Evolutionary conservation across 2,888 invertebrate species (phyloP).

Genomic region (Dorcus parallelipipedus): DNA sequence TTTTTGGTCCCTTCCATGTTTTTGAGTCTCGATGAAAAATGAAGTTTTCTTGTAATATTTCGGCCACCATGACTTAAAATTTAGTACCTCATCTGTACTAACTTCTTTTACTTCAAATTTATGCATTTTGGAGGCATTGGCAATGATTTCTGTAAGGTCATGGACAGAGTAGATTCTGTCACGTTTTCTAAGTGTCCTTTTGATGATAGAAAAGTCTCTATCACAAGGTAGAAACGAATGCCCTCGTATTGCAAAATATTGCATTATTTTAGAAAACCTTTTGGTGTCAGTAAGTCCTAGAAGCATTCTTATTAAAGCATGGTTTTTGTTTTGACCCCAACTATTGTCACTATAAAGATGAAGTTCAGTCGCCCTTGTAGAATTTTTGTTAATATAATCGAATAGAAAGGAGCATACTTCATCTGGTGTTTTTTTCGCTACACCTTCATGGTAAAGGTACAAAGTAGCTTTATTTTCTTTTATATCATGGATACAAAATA

Average conservation of each 20-base stretch:
- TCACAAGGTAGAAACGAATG: conserved; percentile 25
- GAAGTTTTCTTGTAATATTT: not conserved
- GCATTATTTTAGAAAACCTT: conserved; percentile 17
- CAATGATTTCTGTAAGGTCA: not conserved
- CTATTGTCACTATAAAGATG: conserved; percentile 21
- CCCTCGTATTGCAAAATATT: conserved; percentile 22
- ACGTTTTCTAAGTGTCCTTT: conserved; percentile 14
- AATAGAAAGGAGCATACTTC: conserved; percentile 8
- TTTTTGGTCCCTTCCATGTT: not conserved
- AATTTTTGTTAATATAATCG: not conserved
- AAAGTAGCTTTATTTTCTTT: conserved; percentile 8
- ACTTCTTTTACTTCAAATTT: too few species aligned
- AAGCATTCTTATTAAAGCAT: conserved; percentile 14
- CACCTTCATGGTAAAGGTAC: conserved; percentile 21
- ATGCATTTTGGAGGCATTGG: too few species aligned
- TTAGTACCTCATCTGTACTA: not conserved
- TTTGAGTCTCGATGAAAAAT: not conserved
- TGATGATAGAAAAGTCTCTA: conserved; percentile 22
- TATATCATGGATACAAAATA: conserved; percentile 22
- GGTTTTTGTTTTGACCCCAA: conserved; percentile 23
- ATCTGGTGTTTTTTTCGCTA: conserved; percentile 17
- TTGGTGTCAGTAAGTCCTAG: conserved; percentile 17
- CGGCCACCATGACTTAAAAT: not conserved
- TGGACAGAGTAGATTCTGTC: not conserved
- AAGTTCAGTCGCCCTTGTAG: conserved; percentile 9